Conservation (phyloP, 2,888 invertebrate genomes). For the Phengaris alcon region DNA sequence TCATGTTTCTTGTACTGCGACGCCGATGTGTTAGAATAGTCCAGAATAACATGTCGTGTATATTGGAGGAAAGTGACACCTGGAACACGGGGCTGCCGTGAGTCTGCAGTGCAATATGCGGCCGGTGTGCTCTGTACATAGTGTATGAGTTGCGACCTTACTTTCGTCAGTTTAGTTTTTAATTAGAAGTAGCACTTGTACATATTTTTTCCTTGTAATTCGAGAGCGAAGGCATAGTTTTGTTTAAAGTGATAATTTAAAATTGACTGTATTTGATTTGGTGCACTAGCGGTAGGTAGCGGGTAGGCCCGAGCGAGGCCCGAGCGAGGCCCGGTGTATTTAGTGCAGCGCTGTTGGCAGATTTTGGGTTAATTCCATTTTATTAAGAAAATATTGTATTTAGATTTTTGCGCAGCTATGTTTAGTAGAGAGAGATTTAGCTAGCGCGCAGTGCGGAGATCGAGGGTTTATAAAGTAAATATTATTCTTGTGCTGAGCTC, state of each 20-base stretch:
- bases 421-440: not conserved
- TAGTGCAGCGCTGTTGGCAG: not conserved
- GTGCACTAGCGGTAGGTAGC: not conserved
- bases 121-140: not conserved
- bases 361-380: not conserved
- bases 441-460: not conserved
- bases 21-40: not conserved
- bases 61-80: not conserved
- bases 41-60: not conserved
- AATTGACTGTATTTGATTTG: not conserved
- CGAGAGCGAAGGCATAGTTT: constrained; percentile 21
- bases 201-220: constrained; percentile 19
- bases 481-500: too few relatives aligned
- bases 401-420: constrained; percentile 9
- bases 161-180: not conserved
- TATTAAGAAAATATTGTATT: constrained; percentile 8
- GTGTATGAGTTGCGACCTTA: not conserved
- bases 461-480: not conserved
- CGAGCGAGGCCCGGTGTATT: not conserved
- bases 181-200: constrained; percentile 22
- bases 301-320: not conserved
- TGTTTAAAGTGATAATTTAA: constrained; percentile 3
- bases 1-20: not conserved
- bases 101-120: constrained; percentile 17
- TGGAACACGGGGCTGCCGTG: not conserved